Conservation (phyloP, 2,113 vertebrate genomes). For the Numenius arquata region DNA sequence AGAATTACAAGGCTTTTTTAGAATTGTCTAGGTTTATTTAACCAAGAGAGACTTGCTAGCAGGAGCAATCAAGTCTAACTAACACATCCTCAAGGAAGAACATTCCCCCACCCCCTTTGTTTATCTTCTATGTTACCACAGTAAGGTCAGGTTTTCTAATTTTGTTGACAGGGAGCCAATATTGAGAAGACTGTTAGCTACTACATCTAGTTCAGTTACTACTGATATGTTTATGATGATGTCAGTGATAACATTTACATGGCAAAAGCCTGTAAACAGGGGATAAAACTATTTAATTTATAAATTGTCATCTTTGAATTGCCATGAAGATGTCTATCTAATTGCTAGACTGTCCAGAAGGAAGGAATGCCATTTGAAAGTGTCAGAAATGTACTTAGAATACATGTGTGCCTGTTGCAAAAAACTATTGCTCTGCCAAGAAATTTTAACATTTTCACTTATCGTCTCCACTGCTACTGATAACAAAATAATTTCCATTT, state of each 20-base stretch:
- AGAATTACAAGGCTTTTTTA: neutral
- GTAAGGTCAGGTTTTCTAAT: neutral
- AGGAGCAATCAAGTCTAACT: neutral
- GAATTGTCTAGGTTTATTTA: neutral
- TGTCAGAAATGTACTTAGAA: neutral
- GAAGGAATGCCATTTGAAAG: neutral
- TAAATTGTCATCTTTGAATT: neutral
- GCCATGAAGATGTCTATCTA: neutral
- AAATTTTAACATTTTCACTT: neutral
- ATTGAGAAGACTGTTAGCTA: neutral
- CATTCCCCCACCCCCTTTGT: neutral
- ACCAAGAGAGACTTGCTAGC: neutral
- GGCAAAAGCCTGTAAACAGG: neutral
- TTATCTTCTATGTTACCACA: neutral
- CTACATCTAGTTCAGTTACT: neutral
- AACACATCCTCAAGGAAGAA: neutral
- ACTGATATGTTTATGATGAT: neutral
- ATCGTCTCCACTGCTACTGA: neutral
- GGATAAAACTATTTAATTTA: neutral
- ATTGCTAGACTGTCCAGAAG: neutral
- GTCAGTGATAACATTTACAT: neutral
- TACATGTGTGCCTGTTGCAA: neutral
- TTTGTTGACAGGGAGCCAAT: neutral
- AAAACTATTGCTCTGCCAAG: neutral
- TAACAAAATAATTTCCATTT: neutral